Evolutionary conservation across 2,797 vertebrate genomes (phyloP).

Genomic region (Philypnodon macrostomus): DNA sequence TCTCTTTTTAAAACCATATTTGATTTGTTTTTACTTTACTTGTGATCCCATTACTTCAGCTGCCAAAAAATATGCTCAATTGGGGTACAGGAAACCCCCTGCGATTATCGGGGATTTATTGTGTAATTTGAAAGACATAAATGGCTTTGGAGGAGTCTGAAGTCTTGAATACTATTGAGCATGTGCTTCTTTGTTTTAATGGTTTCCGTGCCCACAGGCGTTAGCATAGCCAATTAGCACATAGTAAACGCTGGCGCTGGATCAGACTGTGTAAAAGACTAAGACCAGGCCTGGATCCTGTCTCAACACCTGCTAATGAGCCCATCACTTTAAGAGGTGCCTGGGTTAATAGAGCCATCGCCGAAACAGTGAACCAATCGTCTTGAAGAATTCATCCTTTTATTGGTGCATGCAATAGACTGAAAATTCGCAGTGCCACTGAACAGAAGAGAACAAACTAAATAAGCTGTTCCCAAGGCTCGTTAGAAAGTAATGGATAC

Average conservation of each 20-base stretch:
- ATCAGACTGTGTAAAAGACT: constrained; percentile 45
- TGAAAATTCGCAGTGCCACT: constrained; percentile 34
- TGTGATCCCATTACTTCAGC: constrained; percentile 39
- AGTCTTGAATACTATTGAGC: constrained; percentile 15
- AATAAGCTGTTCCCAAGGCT: constrained; percentile 47
- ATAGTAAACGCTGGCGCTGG: constrained; percentile 61
- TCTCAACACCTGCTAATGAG: constrained; percentile 79
- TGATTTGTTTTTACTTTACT: constrained; percentile 41
- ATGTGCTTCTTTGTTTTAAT: constrained; percentile 54
- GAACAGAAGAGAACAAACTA: constrained; percentile 38
- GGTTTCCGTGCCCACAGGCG: constrained; percentile 43
- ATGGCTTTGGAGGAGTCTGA: constrained; percentile 24
- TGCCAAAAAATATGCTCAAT: constrained; percentile 36
- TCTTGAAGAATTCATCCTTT: constrained; percentile 49
- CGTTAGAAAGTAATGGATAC: constrained; percentile 48
- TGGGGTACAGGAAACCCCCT: constrained; percentile 52
- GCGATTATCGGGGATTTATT: constrained; percentile 55
- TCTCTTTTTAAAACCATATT: constrained; percentile 42
- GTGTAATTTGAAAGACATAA: constrained; percentile 44
- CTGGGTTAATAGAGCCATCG: constrained; percentile 40
- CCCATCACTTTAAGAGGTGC: constrained; percentile 44
- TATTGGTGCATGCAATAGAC: constrained; percentile 27
- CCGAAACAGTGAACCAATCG: constrained; percentile 35
- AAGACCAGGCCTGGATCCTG: constrained; percentile 44
- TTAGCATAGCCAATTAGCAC: constrained; percentile 71